Evolutionary conservation across 2,113 vertebrate species (phyloP).

Genomic region (Dipodomys ordii): DNA sequence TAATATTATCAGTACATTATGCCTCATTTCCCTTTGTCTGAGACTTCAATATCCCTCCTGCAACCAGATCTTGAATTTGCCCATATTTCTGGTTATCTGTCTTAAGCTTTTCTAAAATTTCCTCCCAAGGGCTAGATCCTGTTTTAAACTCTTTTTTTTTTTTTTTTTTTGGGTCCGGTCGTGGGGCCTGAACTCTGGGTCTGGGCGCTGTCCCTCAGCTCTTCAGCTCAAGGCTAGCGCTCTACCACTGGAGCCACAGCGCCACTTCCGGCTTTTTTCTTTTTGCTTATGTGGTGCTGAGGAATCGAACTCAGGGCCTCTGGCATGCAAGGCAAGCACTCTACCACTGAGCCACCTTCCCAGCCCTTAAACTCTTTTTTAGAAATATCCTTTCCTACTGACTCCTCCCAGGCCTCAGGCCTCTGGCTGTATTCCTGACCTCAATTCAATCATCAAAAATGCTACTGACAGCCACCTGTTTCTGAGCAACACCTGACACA

Average conservation of each 20-base stretch:
- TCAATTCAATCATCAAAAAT: not conserved
- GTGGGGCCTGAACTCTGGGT: too few species aligned
- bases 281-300: too few species aligned
- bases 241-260: too few species aligned
- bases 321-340: too few species aligned
- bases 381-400: not conserved
- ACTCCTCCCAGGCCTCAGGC: not conserved
- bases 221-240: too few species aligned
- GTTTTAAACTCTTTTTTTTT: not conserved
- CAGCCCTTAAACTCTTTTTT: too few species aligned
- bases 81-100: not conserved
- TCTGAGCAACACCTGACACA: not conserved
- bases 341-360: too few species aligned
- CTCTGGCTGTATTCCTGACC: not conserved
- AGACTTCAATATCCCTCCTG: not conserved
- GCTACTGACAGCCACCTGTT: not conserved
- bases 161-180: too few species aligned
- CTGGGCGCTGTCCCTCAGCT: too few species aligned
- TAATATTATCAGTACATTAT: not conserved
- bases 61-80: not conserved
- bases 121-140: not conserved
- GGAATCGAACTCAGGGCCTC: too few species aligned
- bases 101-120: not conserved
- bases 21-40: not conserved
- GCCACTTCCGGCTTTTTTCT: too few species aligned